These are phyloP conservation scores for Melanocharis versteri DNA, from an alignment of 2,113 vertebrate species.

Conservation along the genomic window DNA sequence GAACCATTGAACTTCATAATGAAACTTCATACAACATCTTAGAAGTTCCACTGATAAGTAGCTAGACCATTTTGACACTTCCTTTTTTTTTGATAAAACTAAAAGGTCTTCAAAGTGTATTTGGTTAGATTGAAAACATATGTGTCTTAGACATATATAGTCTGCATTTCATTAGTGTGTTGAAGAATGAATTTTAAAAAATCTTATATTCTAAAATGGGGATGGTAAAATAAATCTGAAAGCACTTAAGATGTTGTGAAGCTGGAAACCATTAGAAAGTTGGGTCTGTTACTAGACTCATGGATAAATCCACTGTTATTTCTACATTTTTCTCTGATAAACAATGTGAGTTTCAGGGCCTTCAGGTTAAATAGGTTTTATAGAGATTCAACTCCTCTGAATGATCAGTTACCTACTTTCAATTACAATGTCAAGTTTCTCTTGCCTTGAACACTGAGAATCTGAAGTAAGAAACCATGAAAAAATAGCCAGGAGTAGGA, in stretches of 20 bases:
- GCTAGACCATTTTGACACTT: neutral
- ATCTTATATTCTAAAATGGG: neutral
- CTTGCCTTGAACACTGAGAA: neutral
- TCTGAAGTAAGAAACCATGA: neutral
- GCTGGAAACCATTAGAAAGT: neutral
- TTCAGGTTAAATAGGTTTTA: neutral
- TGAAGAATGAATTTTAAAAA: neutral
- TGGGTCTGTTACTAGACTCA: neutral
- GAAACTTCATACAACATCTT: neutral
- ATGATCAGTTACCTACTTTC: neutral
- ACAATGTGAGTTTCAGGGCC: neutral
- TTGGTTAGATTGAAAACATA: neutral
- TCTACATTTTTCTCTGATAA: neutral
- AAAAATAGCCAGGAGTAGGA: neutral
- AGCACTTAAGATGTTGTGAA: neutral
- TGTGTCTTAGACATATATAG: neutral
- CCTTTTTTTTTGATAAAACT: neutral
- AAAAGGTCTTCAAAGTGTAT: neutral
- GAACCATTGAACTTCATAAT: neutral
- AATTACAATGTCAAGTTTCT: neutral
- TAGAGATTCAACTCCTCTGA: neutral
- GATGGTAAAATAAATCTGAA: neutral
- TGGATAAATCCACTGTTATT: neutral
- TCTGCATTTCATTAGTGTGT: neutral
- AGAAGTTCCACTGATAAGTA: neutral